Conservation (phyloP, 1,140 invertebrate species). For the Ooceraea biroi region DNA sequence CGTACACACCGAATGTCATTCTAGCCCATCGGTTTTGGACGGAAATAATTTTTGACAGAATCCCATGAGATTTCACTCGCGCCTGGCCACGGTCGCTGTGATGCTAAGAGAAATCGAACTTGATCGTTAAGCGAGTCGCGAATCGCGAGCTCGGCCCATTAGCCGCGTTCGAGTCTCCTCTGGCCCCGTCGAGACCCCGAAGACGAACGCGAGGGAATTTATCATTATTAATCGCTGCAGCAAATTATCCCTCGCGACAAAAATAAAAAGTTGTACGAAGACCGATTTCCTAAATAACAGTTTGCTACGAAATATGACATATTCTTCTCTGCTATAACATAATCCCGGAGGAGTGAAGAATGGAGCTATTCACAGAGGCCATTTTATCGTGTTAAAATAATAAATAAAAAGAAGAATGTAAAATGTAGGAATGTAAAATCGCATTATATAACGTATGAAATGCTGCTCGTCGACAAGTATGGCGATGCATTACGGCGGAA, state of each 20-base stretch:
- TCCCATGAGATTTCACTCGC: constrained; percentile 79
- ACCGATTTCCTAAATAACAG: neutral
- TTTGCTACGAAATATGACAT: neutral
- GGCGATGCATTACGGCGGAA: constrained; percentile 13
- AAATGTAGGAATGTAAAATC: constrained; percentile 39
- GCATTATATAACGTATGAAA: constrained; percentile 38
- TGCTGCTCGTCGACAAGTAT: constrained; percentile 16
- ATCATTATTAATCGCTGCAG: constrained; percentile 1
- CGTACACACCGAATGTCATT: neutral
- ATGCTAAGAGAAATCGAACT: constrained; percentile 85
- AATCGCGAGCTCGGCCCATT: constrained; percentile 80
- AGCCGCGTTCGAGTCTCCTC: constrained; percentile 79
- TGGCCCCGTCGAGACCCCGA: neutral
- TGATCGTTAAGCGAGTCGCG: constrained; percentile 84
- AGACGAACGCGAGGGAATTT: neutral
- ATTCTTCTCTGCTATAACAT: neutral
- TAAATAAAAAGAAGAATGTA: constrained; percentile 49
- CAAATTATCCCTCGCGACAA: neutral
- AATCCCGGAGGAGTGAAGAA: neutral
- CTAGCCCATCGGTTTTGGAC: neutral
- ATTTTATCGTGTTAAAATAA: neutral
- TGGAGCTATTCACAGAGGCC: no score
- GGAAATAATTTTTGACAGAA: constrained; percentile 76
- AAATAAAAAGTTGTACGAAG: neutral
- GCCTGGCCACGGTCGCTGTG: constrained; percentile 74